Evolutionary conservation across 1,140 invertebrate species (phyloP), one percentile per base, ranked within the genome.

Genomic region (Cryptotermes secundus): DNA sequence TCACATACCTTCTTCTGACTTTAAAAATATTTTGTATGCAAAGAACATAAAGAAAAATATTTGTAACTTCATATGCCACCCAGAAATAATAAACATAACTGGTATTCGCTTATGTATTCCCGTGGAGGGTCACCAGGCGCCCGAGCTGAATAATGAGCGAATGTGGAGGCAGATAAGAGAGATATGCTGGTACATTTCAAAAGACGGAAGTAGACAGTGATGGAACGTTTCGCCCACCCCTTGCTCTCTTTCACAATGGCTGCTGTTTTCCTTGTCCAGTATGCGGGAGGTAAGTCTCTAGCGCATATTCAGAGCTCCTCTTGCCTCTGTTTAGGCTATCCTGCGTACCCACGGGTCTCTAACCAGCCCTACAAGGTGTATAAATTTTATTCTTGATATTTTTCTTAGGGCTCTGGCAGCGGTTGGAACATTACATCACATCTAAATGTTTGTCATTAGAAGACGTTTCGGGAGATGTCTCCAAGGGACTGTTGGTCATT

Each of bases 221-320:
- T 72, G 26, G 59, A 72, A 14, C 26, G 59, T 7, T n/a, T 72
- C 14, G 7, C 59, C 59, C n/a, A 31, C n/a, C 59, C 59, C 26
- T 31, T 72, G 26, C n/a, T 72, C 59, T 72, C 59, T 0, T 72
- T 72, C 59, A 72, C n/a, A 26, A 72, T 31, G 59, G 59, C n/a
- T 72, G 59, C 59, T 72, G 59, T 31, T 72, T 72, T 72, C n/a
- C 26, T 3, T 72, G 26, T 72, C n/a, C 53, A 59, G 53, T 59
- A 16, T 59, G 53, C n/a, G 59, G 59, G 59, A n/a, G 59, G n/a
- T 72, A 72, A 72, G n/a, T n/a, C 59, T n/a, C 59, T n/a, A n/a
- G n/a, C n/a, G n/a, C n/a, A n/a, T n/a, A n/a, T n/a, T n/a, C n/a
- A n/a, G n/a, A n/a, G n/a, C n/a, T n/a, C n/a, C n/a, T n/a, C n/a